phyloP scores from a whole-genome alignment of 2,888 invertebrate genomes.

The Drosophila limbata region DNA sequence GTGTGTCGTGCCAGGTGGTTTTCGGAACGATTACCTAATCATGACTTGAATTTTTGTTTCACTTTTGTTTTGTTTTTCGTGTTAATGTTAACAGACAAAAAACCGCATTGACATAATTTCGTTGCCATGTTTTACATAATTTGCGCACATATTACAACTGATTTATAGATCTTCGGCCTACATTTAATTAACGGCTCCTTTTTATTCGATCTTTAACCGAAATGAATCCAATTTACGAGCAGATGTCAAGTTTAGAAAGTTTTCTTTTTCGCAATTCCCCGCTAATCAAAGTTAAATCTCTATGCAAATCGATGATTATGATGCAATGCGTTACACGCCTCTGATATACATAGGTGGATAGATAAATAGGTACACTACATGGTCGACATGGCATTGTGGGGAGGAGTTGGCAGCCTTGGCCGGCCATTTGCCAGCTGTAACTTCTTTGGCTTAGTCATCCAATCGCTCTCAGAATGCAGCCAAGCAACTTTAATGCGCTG shows the following conservation, averaged over 20 bases:
- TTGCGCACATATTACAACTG: constrained; percentile 48
- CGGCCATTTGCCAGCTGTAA: constrained; percentile 51
- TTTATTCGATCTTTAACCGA: constrained; percentile 7
- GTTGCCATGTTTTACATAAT: constrained; percentile 64
- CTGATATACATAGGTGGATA: constrained; percentile 6
- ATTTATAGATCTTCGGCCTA: constrained; percentile 63
- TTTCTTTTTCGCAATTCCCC: constrained; percentile 59
- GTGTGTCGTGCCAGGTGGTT: constrained; percentile 74
- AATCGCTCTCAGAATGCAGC: constrained; percentile 70
- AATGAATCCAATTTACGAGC: constrained; percentile 16
- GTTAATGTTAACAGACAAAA: constrained; percentile 44
- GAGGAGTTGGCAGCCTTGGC: constrained; percentile 66
- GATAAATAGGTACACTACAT: constrained; percentile 12
- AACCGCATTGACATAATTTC: constrained; percentile 70
- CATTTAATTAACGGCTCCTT: constrained; percentile 49
- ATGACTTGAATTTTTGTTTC: constrained; percentile 67
- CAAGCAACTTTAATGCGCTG: constrained; percentile 72
- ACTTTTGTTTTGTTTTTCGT: constrained; percentile 46
- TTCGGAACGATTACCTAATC: constrained; percentile 78
- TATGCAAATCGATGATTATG: constrained; percentile 69
- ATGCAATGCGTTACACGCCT: constrained; percentile 53
- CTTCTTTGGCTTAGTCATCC: constrained; percentile 81
- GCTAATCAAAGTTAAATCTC: constrained; percentile 66
- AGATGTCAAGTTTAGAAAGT: constrained; percentile 63
- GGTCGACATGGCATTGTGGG: constrained; percentile 49